Evolutionary conservation across 2,888 invertebrate genomes (phyloP), one percentile per base, ranked within the genome.

Genomic region (Eurois occulta): DNA sequence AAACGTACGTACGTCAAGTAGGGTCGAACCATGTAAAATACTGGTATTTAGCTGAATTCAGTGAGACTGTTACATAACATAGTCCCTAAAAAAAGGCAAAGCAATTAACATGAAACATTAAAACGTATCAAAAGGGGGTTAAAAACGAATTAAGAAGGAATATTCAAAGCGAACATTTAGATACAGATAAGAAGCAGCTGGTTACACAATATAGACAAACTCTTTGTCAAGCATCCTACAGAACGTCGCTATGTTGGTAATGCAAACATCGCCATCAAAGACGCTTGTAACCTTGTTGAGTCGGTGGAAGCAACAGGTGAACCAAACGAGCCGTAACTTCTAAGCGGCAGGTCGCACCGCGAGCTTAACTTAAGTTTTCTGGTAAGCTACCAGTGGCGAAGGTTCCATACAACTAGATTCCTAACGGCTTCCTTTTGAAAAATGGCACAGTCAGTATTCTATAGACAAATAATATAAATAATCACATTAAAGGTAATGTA

Each of bases 271-370:
- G 35, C 24, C 16, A 28, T 58, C 64, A 81, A 58, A 48, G 32
- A 48, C 41, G 11, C 28, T 73, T 24, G 28, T 43, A 48, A 48
- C 13, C 41, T 28, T 28, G 24, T 74, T 28, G 58, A 58, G 32
- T 28, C 21, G n/a, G 8, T 13, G 7, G n/a, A 46, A 65, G 74
- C 78, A 78, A 81, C 81, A 66, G 81, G 74, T 35, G 11, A 41
- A 41, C 10, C 2, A 28, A 38, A 43, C 38, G 55, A 21, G 6
- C 21, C 2, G 13, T 18, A 41, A 11, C 58, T n/a, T 38, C 5
- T 13, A 18, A 68, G 21, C 43, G 21, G 2, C 43, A 64, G 16
- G 60, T 52, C 21, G 24, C 38, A 77, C 41, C 2, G 38, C 10
- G 18, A 13, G 28, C 43, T 38, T 18, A 60, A 75, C 43, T 46